phyloP scores from a whole-genome alignment of 2,113 vertebrate species.

The Podiceps cristatus region DNA sequence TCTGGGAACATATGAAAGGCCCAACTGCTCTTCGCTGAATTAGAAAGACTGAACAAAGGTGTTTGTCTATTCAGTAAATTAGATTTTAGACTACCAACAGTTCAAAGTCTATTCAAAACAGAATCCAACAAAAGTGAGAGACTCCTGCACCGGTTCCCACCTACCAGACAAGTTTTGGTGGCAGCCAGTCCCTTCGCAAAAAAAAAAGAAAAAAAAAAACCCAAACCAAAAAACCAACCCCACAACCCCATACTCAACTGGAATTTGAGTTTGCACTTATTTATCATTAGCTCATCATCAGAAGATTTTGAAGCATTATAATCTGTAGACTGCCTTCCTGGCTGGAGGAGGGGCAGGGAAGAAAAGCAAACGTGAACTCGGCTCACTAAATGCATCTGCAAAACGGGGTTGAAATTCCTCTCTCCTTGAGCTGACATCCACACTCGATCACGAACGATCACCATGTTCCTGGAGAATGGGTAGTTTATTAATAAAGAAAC shows the following conservation, averaged over 20 bases:
- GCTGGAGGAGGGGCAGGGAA: slow-evolving; percentile 18
- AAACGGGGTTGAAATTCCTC: slow-evolving; percentile 21
- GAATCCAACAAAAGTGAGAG: slow-evolving; percentile 36
- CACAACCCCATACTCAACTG: not conserved
- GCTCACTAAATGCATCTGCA: slow-evolving; percentile 13
- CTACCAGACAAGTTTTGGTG: not conserved
- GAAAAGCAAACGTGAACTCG: slow-evolving; percentile 10
- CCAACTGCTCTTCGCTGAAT: slow-evolving; percentile 28
- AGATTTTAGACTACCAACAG: not conserved
- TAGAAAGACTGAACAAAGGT: not conserved
- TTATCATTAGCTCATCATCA: slow-evolving; percentile 51
- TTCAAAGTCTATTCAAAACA: slow-evolving; percentile 43
- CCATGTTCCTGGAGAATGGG: not conserved
- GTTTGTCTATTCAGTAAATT: slow-evolving; percentile 17
- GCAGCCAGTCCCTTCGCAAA: not conserved
- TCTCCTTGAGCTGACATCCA: not conserved
- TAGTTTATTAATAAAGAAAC: not conserved
- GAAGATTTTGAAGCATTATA: slow-evolving; percentile 14
- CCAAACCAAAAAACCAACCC: not conserved
- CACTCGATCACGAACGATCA: not conserved
- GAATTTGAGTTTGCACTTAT: slow-evolving; percentile 7
- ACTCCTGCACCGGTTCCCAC: not conserved
- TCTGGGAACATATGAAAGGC: slow-evolving; percentile 3
- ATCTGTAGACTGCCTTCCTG: slow-evolving; percentile 25
- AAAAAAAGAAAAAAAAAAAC: not conserved